phyloP scores from a whole-genome alignment of 2,888 invertebrate genomes.

The Drosophila emarginata region DNA sequence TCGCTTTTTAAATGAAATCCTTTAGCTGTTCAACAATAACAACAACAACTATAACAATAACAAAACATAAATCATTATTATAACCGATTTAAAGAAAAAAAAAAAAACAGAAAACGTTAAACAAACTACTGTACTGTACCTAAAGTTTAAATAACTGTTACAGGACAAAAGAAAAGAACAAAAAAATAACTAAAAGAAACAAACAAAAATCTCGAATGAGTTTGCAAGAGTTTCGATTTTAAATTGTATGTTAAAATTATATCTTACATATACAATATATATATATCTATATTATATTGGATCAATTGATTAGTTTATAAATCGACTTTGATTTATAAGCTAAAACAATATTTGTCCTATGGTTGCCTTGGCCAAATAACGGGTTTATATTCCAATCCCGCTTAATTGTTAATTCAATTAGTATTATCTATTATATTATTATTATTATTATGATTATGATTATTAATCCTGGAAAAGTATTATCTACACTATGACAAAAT shows the following conservation, averaged over 20 bases:
- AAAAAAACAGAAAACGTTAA: no score
- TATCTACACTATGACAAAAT: slow-evolving; percentile 54
- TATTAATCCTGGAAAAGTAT: slow-evolving; percentile 48
- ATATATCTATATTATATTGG: neutral
- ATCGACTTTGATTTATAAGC: neutral
- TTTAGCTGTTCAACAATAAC: slow-evolving; percentile 29
- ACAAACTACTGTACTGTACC: slow-evolving; percentile 67
- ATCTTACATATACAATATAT: slow-evolving; percentile 16
- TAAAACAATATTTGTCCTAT: neutral
- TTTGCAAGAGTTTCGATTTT: slow-evolving; percentile 77
- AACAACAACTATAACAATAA: slow-evolving; percentile 23
- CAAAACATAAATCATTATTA: slow-evolving; percentile 13
- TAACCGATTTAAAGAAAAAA: no score
- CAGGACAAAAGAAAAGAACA: slow-evolving; percentile 17
- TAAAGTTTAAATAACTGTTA: slow-evolving; percentile 46
- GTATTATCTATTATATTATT: slow-evolving; percentile 23
- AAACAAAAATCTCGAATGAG: slow-evolving; percentile 60
- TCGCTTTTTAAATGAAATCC: slow-evolving; percentile 79
- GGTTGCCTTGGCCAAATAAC: neutral
- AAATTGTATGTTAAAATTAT: slow-evolving; percentile 53
- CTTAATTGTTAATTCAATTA: slow-evolving; percentile 48
- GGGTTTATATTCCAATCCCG: neutral
- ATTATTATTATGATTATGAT: slow-evolving; percentile 20
- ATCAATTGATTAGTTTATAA: no score
- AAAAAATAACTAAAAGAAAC: slow-evolving; percentile 16